Percentiles rank a stretch among this genome's conserved stretches.
Evolutionary conservation across 2,888 invertebrate genomes (phyloP).

Genomic region (Latrodectus elegans): DNA sequence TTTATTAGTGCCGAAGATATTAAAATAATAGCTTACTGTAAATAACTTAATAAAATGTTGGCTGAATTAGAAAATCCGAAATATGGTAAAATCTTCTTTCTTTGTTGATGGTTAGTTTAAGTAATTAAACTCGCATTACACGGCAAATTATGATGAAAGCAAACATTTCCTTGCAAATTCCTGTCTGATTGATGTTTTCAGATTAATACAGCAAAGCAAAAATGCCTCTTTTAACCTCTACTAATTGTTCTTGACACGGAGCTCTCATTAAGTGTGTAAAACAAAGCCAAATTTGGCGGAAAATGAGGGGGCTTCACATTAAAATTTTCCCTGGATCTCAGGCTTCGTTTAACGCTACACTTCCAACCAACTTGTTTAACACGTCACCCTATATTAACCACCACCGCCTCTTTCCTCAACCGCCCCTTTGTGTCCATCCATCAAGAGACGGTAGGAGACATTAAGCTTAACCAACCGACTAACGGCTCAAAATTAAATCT

Average conservation of each 20-base stretch:
- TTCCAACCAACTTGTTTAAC: constrained; percentile 29
- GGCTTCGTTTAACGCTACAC: constrained; percentile 3
- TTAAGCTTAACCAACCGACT: constrained; percentile 52
- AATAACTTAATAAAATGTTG: no score
- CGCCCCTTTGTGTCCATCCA: neutral
- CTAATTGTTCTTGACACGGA: constrained; percentile 2
- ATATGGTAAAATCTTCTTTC: no score
- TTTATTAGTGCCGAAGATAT: no score
- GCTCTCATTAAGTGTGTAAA: neutral
- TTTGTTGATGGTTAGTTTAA: no score
- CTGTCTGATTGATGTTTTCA: neutral
- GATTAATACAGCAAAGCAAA: neutral
- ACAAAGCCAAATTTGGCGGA: neutral
- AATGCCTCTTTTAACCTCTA: neutral
- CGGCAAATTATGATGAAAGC: no score
- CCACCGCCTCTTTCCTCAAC: neutral
- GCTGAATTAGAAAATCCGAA: no score
- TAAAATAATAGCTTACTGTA: no score
- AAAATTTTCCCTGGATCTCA: neutral
- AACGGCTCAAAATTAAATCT: constrained; percentile 55
- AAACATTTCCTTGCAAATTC: no score
- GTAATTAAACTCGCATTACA: no score
- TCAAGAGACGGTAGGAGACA: constrained; percentile 26
- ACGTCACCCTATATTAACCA: constrained; percentile 1
- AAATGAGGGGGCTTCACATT: constrained; percentile 3